Base-by-base conservation (phyloP, 2,888 invertebrate genomes). In the Anthrax anthrax region DNA sequence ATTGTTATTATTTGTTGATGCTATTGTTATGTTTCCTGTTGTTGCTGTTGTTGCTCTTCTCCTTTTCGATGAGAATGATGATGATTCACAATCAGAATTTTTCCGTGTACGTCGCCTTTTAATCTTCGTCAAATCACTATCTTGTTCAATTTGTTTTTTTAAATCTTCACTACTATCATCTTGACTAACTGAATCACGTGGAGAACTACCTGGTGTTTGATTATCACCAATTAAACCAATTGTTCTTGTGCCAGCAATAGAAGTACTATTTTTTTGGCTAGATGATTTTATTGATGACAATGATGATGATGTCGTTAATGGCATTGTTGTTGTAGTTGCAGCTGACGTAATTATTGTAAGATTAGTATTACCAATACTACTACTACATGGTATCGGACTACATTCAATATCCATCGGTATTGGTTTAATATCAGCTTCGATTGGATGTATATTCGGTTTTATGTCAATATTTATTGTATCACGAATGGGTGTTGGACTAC, bases 401-500 rank as follows among this genome's bases (percentile, higher is more conserved):
- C 52, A 53, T 39, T 55, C 57, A 38, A 57, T 57, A 19, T 57
- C 57, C 56, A 57, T 57, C 19, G 56, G 56, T 40, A 70, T 60
- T 44, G 66, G 61, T 49, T 68, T 69, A 6, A 66, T 58, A 17
- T 70, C 66, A 23, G 63, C 57, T 43, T 60, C 61, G 38, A 57
- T 62, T 43, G 59, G 58, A 43, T 57, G 56, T 18, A 51, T 52
- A 50, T 55, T 55, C 58, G 66, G 52, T 49, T 72, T 71, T 2
- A 70, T 76, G 40, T 55, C 51, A 54, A 73, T 27, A 63, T 63
- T 40, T 1, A 85, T 84, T 39, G 85, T 83, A 38, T 55, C 51
- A 54, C 73, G 32, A 63, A 63, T 41, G 0, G 86, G 84, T 40
- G 85, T 84, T 5, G 90, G 90, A 61, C 88, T 89, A 18, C 89